Evolutionary conservation across 1,140 invertebrate species (phyloP).

Genomic region (Drosophila arizonae): DNA sequence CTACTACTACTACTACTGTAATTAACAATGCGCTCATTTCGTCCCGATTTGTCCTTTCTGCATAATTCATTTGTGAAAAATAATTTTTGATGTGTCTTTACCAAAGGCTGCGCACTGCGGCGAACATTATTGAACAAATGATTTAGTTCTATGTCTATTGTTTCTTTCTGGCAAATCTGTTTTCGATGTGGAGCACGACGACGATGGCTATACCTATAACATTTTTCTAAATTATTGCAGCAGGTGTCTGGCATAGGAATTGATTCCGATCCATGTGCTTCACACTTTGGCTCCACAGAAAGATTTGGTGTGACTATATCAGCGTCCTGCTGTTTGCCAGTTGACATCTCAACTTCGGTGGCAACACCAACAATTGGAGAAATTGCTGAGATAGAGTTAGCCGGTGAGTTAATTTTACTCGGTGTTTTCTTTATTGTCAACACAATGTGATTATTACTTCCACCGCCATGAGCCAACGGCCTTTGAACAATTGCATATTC

Average conservation of each 20-base stretch:
- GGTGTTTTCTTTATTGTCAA: constrained; percentile 80
- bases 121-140: constrained; percentile 45
- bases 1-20: constrained; percentile 61
- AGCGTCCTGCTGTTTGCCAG: not conserved
- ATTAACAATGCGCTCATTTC: constrained; percentile 50
- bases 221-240: constrained; percentile 9
- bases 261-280: not conserved
- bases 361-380: constrained; percentile 36
- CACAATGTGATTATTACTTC: constrained; percentile 64
- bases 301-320: constrained; percentile 1
- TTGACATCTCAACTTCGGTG: constrained; percentile 2
- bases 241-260: constrained; percentile 1
- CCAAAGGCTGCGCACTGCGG: not conserved
- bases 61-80: constrained; percentile 67
- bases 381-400: constrained; percentile 42
- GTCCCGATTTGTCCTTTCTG: constrained; percentile 21
- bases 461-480: constrained; percentile 8
- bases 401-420: constrained; percentile 71
- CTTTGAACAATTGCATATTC: constrained; percentile 65
- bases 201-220: constrained; percentile 6
- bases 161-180: not conserved
- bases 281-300: not conserved
- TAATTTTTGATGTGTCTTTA: constrained; percentile 58
- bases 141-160: constrained; percentile 54
- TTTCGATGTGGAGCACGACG: constrained; percentile 8